phyloP scores from a whole-genome alignment of 2,113 vertebrate genomes.

The Neodontobutis hainanensis region DNA sequence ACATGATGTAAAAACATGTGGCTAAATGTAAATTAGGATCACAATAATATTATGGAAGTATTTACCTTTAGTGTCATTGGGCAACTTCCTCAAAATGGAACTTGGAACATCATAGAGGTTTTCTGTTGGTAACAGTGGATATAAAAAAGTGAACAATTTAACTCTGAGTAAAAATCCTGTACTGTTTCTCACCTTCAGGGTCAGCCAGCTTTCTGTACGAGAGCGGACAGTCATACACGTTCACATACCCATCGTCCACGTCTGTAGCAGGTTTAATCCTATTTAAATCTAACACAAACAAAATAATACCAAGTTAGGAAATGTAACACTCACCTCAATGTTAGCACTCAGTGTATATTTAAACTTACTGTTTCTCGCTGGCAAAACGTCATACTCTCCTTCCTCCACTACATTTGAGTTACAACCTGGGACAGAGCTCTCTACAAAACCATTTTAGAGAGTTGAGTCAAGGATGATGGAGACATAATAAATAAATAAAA shows the following conservation, averaged over 20 bases:
- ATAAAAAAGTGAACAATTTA: not conserved
- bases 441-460: not conserved
- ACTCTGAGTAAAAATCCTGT: not conserved
- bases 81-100: constrained; percentile 39
- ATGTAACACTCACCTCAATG: not conserved
- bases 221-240: constrained; percentile 66
- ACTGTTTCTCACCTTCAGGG: constrained; percentile 39
- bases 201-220: constrained; percentile 32
- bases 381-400: constrained; percentile 68
- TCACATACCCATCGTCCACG: constrained; percentile 16
- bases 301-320: not conserved
- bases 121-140: constrained; percentile 53
- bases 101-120: constrained; percentile 76
- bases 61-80: constrained; percentile 55
- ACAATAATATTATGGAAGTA: not conserved
- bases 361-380: constrained; percentile 46
- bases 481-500: not conserved
- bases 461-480: not conserved
- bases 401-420: constrained; percentile 24
- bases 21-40: not conserved
- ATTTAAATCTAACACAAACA: constrained; percentile 16
- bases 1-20: too few species aligned
- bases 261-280: not conserved
- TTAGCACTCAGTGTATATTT: not conserved
- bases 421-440: not conserved